Evolutionary conservation across 2,888 invertebrate species (phyloP), one percentile per base, ranked within the genome.

Genomic region (Drepanosiphum platanoidis): DNA sequence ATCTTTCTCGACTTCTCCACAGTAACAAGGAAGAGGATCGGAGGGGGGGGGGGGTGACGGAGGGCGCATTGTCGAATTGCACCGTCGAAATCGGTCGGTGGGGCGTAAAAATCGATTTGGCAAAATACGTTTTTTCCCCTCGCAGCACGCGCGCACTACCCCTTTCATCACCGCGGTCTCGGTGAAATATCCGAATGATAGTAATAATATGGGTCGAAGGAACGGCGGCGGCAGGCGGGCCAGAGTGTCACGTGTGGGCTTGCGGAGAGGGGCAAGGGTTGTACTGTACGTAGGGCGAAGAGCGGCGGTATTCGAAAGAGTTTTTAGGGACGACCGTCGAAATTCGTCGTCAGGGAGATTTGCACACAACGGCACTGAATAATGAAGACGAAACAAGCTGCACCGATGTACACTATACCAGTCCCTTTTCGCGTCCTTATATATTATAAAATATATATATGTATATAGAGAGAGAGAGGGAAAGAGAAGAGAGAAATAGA

Each of bases 21-120:
- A 22, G 52, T 18, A 52, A 22, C 52, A 18, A n/a, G n/a, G n/a
- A n/a, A n/a, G n/a, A n/a, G n/a, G n/a, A n/a, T n/a, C n/a, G n/a
- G n/a, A 3, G 72, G 3, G 15, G 72, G 1, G 32, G 22, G 7
- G 3, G 3, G 30, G 36, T 15, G n/a, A n/a, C n/a, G 77, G 27
- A 2, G 52, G n/a, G 81, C 11, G 39, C 61, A 72, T 82, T 82
- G 72, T 74, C 72, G 82, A 74, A 82, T 72, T 64, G 72, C 83
- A 74, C 52, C 34, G 66, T 46, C 68, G 68, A 83, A 84, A 84
- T 84, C 84, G 84, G 84, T 84, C 84, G 84, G 77, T 52, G 84
- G 84, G 77, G 84, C 52, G 84, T 84, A 84, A 84, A 84, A 84
- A 84, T 84, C 84, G 84, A 84, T 84, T 84, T 84, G 84, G 68